Evolutionary conservation across 2,113 vertebrate genomes (phyloP).

Genomic region (Lanius collurio): DNA sequence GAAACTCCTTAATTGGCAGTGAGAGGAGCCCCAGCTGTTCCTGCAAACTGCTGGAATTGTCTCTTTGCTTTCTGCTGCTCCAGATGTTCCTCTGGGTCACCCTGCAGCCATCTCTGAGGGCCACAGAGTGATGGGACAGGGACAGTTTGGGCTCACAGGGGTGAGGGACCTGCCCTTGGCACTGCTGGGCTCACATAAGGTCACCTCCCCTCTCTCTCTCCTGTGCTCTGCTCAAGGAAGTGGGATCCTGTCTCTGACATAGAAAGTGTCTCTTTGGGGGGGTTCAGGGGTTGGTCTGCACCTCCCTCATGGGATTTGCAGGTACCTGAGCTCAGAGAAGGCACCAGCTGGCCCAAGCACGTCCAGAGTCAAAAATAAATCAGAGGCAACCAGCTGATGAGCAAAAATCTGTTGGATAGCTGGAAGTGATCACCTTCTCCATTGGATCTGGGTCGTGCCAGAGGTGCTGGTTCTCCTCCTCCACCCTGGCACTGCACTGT

Average conservation of each 20-base stretch:
- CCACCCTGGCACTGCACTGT: accelerated
- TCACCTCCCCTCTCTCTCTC: background rate
- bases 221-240: background rate
- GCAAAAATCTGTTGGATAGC: background rate
- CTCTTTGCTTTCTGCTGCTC: background rate
- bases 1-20: background rate
- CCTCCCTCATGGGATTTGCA: background rate
- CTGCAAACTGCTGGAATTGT: background rate
- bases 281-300: background rate
- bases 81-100: background rate
- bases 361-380: background rate
- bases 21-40: background rate
- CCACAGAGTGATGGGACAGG: background rate
- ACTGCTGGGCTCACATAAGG: background rate
- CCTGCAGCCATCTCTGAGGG: background rate
- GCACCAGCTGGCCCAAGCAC: background rate
- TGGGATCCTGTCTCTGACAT: background rate
- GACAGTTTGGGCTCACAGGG: background rate
- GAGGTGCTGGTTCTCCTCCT: background rate
- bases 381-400: background rate
- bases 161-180: background rate
- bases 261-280: background rate
- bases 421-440: background rate
- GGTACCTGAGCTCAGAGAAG: background rate
- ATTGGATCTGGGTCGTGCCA: background rate